These are phyloP conservation scores for Tupaia chinensis DNA, from an alignment of 2,113 vertebrate species.

Conservation along the genomic window DNA sequence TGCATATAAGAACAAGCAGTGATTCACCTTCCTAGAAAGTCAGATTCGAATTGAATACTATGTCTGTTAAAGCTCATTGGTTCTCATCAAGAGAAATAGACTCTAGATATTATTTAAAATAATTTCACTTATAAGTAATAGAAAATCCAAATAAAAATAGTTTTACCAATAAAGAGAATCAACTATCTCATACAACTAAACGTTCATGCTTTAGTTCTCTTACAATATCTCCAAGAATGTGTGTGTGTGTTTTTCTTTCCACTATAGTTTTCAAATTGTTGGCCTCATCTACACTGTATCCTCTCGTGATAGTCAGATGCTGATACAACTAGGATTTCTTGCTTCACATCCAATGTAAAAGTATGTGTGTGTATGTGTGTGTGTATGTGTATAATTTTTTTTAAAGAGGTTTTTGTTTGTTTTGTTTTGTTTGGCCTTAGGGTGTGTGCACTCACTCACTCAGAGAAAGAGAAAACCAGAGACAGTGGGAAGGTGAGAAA, in stretches of 20 bases:
- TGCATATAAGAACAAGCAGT: background rate
- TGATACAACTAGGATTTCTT: background rate
- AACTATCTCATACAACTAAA: background rate
- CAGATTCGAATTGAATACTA: background rate
- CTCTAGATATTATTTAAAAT: conserved; percentile 27
- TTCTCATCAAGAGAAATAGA: conserved; percentile 44
- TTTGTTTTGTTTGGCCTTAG: too few relatives aligned
- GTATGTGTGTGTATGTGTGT: too few relatives aligned
- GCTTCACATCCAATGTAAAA: conserved; percentile 16
- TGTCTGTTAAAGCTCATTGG: conserved; percentile 8
- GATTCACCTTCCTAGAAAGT: conserved; percentile 27
- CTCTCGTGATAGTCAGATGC: background rate
- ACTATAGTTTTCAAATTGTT: background rate
- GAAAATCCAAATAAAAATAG: conserved; percentile 39
- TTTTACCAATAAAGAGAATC: conserved; percentile 2
- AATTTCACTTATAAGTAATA: background rate
- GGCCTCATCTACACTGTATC: background rate
- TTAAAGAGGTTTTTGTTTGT: too few relatives aligned
- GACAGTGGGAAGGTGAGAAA: too few relatives aligned
- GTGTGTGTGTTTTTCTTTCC: background rate
- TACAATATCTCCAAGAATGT: background rate
- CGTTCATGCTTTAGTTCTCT: background rate
- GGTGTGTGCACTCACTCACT: too few relatives aligned
- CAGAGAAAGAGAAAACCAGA: too few relatives aligned
- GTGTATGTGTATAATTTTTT: too few relatives aligned